A percentile compares a stretch with the other conserved stretches of the same genome.
Conservation (phyloP, 2,797 vertebrate genomes). For the Crocodylus rhombifer region DNA sequence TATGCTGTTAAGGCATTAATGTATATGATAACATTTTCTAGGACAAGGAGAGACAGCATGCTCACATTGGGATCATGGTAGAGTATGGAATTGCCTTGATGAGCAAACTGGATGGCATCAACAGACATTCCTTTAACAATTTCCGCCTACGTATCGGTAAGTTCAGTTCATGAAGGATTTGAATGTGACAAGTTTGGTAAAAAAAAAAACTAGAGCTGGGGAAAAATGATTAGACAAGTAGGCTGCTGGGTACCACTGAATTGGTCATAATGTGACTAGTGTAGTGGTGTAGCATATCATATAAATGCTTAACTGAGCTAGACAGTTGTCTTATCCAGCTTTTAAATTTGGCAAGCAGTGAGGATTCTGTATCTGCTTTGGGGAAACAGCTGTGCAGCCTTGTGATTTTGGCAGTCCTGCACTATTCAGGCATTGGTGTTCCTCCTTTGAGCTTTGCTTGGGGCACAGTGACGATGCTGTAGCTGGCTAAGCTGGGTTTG, state of each 20-base stretch:
- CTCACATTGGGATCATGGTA: constrained; percentile 96
- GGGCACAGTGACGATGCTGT: neutral
- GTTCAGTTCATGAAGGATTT: neutral
- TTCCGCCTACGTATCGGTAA: constrained; percentile 96
- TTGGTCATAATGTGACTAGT: neutral
- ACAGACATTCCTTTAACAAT: constrained; percentile 97
- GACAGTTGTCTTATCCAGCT: neutral
- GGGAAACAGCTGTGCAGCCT: neutral
- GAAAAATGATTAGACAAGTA: rapidly evolving
- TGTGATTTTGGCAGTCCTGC: neutral
- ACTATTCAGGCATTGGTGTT: rapidly evolving
- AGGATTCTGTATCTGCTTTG: neutral
- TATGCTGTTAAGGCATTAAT: rapidly evolving
- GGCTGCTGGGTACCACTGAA: neutral
- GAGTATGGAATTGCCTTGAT: constrained; percentile 96
- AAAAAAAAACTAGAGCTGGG: neutral
- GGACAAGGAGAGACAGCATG: constrained; percentile 91
- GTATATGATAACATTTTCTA: constrained; percentile 43
- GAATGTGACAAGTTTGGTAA: rapidly evolving
- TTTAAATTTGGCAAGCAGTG: neutral
- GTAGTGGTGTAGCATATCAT: rapidly evolving
- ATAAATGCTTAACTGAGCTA: neutral
- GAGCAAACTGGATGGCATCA: constrained; percentile 97
- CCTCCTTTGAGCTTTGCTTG: neutral
- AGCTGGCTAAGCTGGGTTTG: neutral